Percentiles rank a stretch among this genome's conserved stretches.
Evolutionary conservation across 2,888 invertebrate genomes (phyloP).

Genomic region (Thelaira solivaga): DNA sequence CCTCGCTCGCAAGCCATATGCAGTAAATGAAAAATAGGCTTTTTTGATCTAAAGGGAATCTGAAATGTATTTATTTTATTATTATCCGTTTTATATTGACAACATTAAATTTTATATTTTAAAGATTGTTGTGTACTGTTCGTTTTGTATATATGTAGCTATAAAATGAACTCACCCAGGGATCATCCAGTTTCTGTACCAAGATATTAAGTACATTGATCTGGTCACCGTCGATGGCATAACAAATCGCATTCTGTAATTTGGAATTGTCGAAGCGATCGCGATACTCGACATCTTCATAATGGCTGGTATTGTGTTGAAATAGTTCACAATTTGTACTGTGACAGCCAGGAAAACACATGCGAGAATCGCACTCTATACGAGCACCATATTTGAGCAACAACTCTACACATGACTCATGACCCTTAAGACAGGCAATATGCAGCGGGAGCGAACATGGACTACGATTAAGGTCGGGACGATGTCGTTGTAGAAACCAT

Average conservation of each 20-base stretch:
- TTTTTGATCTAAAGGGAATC: slow-evolving; percentile 79
- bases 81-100: too few species aligned
- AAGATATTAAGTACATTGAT: slow-evolving; percentile 83
- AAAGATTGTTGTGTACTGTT: too few species aligned
- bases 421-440: slow-evolving; percentile 85
- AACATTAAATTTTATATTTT: too few species aligned
- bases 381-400: slow-evolving; percentile 84
- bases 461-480: slow-evolving; percentile 82
- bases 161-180: slow-evolving; percentile 79
- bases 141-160: too few species aligned
- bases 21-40: slow-evolving; percentile 78
- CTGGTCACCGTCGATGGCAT: slow-evolving; percentile 86
- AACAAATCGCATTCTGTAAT: slow-evolving; percentile 84
- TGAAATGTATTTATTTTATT: slow-evolving; percentile 46
- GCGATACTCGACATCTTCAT: slow-evolving; percentile 78
- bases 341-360: slow-evolving; percentile 87
- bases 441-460: slow-evolving; percentile 87
- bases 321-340: slow-evolving; percentile 84
- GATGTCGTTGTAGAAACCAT: slow-evolving; percentile 82
- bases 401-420: slow-evolving; percentile 83
- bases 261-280: slow-evolving; percentile 77
- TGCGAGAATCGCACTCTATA: slow-evolving; percentile 83
- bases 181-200: slow-evolving; percentile 83
- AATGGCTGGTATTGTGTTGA: slow-evolving; percentile 80
- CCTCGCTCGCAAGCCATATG: slow-evolving; percentile 85